phyloP scores from a whole-genome alignment of 2,113 vertebrate genomes.

The Solenodon paradoxus region DNA sequence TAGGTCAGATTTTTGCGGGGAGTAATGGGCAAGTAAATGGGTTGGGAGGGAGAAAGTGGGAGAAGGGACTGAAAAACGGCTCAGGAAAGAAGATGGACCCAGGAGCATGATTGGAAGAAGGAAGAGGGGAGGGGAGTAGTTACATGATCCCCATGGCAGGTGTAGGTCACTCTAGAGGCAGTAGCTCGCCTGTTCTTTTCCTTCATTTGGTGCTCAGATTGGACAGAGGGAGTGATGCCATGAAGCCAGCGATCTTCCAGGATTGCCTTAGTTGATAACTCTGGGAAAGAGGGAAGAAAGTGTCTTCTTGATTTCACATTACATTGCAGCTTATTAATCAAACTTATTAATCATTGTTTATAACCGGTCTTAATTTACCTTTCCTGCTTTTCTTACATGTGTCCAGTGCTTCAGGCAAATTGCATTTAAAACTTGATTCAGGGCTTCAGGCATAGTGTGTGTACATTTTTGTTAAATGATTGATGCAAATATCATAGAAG shows the following conservation, averaged over 20 bases:
- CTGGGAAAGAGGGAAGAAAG: not conserved
- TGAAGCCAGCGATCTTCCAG: not conserved
- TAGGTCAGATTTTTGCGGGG: not conserved
- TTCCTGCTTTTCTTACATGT: not conserved
- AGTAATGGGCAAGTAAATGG: not conserved
- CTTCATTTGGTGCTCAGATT: not conserved
- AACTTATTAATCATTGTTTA: not conserved
- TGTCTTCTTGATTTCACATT: not conserved
- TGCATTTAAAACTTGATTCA: not conserved
- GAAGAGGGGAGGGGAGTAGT: not conserved
- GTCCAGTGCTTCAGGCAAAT: not conserved
- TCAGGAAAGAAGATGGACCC: not conserved
- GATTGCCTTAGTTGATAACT: not conserved
- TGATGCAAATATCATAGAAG: not conserved
- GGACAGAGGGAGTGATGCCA: not conserved
- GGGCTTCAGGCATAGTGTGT: too few relatives aligned
- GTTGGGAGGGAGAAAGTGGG: not conserved
- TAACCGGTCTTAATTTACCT: not conserved
- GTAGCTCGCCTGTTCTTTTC: not conserved
- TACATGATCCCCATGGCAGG: not conserved
- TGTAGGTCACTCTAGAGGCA: not conserved
- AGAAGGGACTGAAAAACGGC: not conserved
- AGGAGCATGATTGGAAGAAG: not conserved
- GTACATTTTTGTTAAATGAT: not conserved
- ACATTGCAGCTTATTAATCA: not conserved